These are phyloP conservation scores for Notamacropus eugenii DNA, from an alignment of 2,797 vertebrate genomes.

Conservation along the genomic window DNA sequence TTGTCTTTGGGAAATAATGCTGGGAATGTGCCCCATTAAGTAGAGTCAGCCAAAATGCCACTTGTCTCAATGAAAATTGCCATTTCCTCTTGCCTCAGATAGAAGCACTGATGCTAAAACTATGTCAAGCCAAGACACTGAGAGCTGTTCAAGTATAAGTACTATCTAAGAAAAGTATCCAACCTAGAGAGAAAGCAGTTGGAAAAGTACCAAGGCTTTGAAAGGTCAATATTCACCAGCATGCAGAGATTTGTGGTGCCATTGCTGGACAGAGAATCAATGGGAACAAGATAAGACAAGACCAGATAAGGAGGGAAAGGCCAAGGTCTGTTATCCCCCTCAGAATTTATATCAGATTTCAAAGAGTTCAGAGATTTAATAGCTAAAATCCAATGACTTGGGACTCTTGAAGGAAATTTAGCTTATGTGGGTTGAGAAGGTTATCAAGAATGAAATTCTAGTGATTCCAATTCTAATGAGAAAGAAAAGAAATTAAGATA, in stretches of 20 bases:
- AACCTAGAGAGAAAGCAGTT: neutral
- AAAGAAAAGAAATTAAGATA: neutral
- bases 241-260: neutral
- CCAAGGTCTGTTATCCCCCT: neutral
- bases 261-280: constrained; percentile 28
- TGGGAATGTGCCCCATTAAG: neutral
- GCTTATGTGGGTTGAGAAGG: neutral
- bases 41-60: neutral
- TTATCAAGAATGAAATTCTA: neutral
- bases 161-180: neutral
- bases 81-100: neutral
- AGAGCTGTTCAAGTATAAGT: neutral
- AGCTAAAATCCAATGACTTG: neutral
- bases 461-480: neutral
- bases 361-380: neutral
- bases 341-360: neutral
- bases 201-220: neutral
- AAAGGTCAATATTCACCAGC: neutral
- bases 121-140: neutral
- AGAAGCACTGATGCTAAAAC: neutral
- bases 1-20: neutral
- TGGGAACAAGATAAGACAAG: neutral
- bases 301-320: no score
- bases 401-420: neutral
- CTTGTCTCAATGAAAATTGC: neutral